phyloP scores from a whole-genome alignment of 92 coral and sea anemone species.

The Anthopleura xanthogrammica region DNA sequence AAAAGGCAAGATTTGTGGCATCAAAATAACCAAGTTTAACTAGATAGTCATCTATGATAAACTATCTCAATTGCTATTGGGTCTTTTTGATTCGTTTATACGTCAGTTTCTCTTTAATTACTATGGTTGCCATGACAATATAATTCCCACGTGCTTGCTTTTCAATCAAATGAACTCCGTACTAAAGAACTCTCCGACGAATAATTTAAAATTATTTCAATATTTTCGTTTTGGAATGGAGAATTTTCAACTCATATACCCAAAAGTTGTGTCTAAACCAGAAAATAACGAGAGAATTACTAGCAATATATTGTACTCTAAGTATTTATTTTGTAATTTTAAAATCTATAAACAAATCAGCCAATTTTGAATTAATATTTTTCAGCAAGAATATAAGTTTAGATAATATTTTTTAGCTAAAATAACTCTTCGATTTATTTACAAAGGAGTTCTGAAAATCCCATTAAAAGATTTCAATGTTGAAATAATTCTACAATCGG shows the following conservation, averaged over 20 bases:
- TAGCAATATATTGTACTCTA: background rate
- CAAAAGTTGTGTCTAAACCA: background rate
- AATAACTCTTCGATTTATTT: too few species aligned
- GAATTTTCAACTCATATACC: background rate
- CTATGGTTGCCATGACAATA: constrained; percentile 19
- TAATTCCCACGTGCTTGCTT: constrained; percentile 34
- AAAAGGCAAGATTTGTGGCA: background rate
- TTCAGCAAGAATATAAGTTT: too few species aligned
- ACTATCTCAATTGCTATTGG: constrained; percentile 6
- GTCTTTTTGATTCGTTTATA: constrained; percentile 8
- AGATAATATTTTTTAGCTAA: too few species aligned
- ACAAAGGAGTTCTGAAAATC: too few species aligned
- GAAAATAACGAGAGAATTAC: background rate
- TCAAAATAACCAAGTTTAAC: background rate
- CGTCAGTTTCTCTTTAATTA: constrained; percentile 19
- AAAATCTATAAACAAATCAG: background rate
- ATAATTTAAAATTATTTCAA: background rate
- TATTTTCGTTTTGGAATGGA: background rate
- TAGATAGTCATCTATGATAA: constrained; percentile 4
- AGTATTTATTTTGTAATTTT: background rate
- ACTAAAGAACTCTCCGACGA: background rate
- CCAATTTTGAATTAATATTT: background rate
- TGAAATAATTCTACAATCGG: too few species aligned
- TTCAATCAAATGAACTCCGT: constrained; percentile 20
- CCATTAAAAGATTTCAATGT: too few species aligned